A percentile compares a stretch with the other conserved stretches of the same genome.
Conservation (phyloP, 2,888 invertebrate genomes). For the Drosophila stalkeri region DNA sequence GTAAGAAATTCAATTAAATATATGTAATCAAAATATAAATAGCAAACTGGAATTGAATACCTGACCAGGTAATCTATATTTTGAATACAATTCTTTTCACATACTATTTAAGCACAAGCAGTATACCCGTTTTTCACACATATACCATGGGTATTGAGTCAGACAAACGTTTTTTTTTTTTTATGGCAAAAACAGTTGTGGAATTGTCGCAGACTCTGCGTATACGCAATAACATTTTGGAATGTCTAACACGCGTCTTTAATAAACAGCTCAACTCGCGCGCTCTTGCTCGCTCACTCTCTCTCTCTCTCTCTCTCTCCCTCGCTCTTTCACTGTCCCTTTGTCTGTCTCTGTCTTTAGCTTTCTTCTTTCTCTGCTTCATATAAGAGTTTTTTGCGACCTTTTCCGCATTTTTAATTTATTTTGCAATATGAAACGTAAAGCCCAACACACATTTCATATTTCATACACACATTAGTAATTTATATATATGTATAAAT, state of each 20-base stretch:
- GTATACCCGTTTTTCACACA: not conserved
- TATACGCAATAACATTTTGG: slow-evolving; percentile 54
- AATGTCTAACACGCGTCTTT: slow-evolving; percentile 68
- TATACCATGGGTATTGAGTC: not conserved
- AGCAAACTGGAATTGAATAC: not conserved
- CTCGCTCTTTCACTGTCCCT: not conserved
- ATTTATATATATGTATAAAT: slow-evolving; percentile 20
- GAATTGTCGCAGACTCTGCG: slow-evolving; percentile 42
- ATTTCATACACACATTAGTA: slow-evolving; percentile 37
- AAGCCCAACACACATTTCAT: slow-evolving; percentile 26
- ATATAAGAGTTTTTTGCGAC: slow-evolving; percentile 43
- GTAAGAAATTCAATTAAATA: not conserved
- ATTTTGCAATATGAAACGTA: slow-evolving; percentile 40
- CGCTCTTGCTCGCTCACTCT: not conserved
- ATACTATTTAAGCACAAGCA: not conserved
- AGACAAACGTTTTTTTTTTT: slow-evolving; percentile 17
- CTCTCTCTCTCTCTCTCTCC: not conserved
- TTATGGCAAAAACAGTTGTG: slow-evolving; percentile 17
- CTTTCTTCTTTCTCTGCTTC: slow-evolving; percentile 29
- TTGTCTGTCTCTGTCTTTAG: slow-evolving; percentile 9
- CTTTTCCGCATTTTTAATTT: slow-evolving; percentile 67
- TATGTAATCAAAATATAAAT: not conserved
- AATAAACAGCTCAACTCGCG: slow-evolving; percentile 26
- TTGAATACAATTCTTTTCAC: too few relatives aligned
- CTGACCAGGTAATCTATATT: not conserved